Evolutionary conservation across 2,888 invertebrate species (phyloP), one percentile per base, ranked within the genome.

Genomic region (Drosophila tripunctata): DNA sequence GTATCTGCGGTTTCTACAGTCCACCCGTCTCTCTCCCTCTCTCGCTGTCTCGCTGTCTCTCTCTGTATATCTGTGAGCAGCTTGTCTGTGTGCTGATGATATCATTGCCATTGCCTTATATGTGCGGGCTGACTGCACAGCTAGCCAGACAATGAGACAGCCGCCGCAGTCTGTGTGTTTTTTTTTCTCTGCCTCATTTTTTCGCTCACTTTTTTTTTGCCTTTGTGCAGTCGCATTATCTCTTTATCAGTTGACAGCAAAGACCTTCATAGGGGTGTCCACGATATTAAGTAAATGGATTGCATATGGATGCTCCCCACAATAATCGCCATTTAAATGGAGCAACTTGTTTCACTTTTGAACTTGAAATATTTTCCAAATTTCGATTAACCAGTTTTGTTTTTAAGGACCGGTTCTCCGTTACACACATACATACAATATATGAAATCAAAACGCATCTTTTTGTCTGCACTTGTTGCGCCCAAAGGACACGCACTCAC

Each of bases 161-260:
- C n/a, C 58, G 54, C 48, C 75, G 6, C 36, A 56, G 72, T 63
- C 76, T 63, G 51, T 17, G 36, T 44, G n/a, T n/a, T n/a, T n/a
- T n/a, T n/a, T n/a, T 58, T 47, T 54, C 15, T 35, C 14, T 15
- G 5, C 5, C 21, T 14, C n/a, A n/a, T n/a, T 8, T 17, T 5
- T 19, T 10, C 7, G n/a, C 14, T 19, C 24, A 8, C 14, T 17
- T 3, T 3, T n/a, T 31, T 35, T 10, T 41, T 30, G 14, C 8
- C 36, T 52, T 51, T 44, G 51, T 57, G 62, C 58, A 55, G 12
- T 17, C 38, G 65, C 63, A 79, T 81, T 86, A 81, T 80, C 81
- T 83, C 56, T 77, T 81, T 81, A 81, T 86, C 87, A 83, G 78
- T 83, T 71, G 84, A 77, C 81, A 75, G 75, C 47, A 19, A 63